Evolutionary conservation across 1,140 invertebrate species (phyloP), one percentile per base, ranked within the genome.

Genomic region (Rhopalosiphum padi): DNA sequence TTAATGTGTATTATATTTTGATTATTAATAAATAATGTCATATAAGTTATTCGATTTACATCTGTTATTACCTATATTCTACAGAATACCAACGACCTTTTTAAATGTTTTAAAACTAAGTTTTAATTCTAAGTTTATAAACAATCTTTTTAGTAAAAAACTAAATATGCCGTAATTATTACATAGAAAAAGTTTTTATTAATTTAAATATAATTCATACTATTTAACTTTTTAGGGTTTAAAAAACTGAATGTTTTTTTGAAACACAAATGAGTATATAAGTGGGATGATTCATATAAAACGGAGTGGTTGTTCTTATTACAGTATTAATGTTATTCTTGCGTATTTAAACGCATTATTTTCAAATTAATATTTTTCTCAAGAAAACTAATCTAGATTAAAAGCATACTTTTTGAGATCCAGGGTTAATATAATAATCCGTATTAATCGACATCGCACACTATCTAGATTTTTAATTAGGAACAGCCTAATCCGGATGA

Each of bases 401-500:
- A 77, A 77, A 15, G 60, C 60, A 77, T 77, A 77, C 60, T 77
- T 77, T 77, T 77, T 77, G 60, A 77, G n/a, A 77, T 77, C 30
- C 60, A 18, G 60, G 60, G 60, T 77, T 77, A 77, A 77, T 77
- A n/a, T 77, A 77, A 77, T 77, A 77, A 77, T 77, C 60, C 60
- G 60, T n/a, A 77, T 77, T 77, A 77, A 77, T 77, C n/a, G 60
- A 77, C 30, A 77, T 77, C 30, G 60, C 60, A 77, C 30, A 77
- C 60, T n/a, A 77, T 77, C 60, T n/a, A 77, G 60, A 77, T 77
- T 77, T 77, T 77, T 77, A 77, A 77, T 77, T 77, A 77, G 60
- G 60, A n/a, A 15, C 60, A 77, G n/a, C 11, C 4, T 77, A 77
- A 77, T 77, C 60, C 60, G n/a, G 60, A 77, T 77, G 60, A 77